Evolutionary conservation across 2,888 invertebrate species (phyloP), one percentile per base, ranked within the genome.

Genomic region (Cerceris ruficornis): DNA sequence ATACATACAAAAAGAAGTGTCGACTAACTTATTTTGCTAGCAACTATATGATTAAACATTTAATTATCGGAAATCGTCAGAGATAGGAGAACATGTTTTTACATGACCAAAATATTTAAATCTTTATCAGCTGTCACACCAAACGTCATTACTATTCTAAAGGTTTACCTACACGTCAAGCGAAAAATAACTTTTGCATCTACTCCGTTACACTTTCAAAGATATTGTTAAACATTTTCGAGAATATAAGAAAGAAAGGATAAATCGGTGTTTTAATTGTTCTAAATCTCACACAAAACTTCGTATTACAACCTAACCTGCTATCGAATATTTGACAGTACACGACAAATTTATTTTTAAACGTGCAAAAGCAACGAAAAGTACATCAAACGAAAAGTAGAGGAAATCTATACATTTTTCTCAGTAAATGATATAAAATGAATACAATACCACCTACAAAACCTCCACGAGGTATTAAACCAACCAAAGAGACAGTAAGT

Each of bases 391-490:
- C 9, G 0, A 1, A 46, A 46, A 11, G 8, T 52, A 41, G 54
- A 9, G n/a, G 28, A 28, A 0, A 28, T 46, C 7, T 14, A n/a
- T 42, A n/a, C n/a, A 11, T 9, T 17, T n/a, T 15, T 57, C 4
- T 2, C 14, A 2, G 6, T 58, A n/a, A 57, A 52, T 7, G 62
- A 50, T n/a, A 75, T 9, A 55, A 60, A 57, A 95, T 95, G 95
- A 94, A 95, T 86, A 93, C 94, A 66, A 94, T 95, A 83, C 96
- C 97, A 81, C 96, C 97, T 65, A 95, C 96, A 41, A 97, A 97
- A 92, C 97, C 97, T 88, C 97, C 97, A 28, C 94, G 97, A 90
- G 97, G 97, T 75, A 96, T 97, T 60, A 97, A 97, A 94, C 95
- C 96, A 90, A 95, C 95, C 69, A 97, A 96, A 93, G 97, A 97